phyloP scores from a whole-genome alignment of 2,797 vertebrate species.

The Sebastes nivosus region DNA sequence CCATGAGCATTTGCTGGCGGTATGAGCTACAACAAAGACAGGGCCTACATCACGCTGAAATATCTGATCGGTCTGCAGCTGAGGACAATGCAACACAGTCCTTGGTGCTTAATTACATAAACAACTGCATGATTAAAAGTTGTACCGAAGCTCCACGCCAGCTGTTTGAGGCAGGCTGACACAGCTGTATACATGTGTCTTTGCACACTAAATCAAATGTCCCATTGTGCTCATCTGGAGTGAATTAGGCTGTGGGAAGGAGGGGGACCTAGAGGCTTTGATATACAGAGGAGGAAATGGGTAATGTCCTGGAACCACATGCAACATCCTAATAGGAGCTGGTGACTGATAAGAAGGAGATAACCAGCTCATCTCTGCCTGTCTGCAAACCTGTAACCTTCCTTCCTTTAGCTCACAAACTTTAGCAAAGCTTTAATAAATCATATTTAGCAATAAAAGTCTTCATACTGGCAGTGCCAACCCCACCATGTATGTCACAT shows the following conservation, averaged over 20 bases:
- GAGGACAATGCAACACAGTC: conserved; percentile 54
- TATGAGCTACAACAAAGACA: conserved; percentile 56
- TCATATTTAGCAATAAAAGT: conserved; percentile 9
- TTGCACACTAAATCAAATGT: conserved; percentile 82
- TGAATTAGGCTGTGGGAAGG: conserved; percentile 72
- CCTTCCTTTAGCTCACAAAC: conserved; percentile 10
- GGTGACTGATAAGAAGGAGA: conserved; percentile 77
- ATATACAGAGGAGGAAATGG: conserved; percentile 83
- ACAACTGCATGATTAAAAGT: conserved; percentile 82
- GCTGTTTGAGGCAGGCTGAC: conserved; percentile 77
- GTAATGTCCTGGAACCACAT: conserved; percentile 83
- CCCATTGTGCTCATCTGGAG: conserved; percentile 84
- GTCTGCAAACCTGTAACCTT: conserved; percentile 40
- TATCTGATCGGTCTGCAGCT: conserved; percentile 58
- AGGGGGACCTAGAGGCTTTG: conserved; percentile 68
- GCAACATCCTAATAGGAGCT: conserved; percentile 79
- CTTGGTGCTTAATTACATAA: conserved; percentile 73
- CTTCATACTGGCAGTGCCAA: conserved; percentile 1
- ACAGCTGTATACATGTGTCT: conserved; percentile 83
- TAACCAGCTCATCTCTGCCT: conserved; percentile 66
- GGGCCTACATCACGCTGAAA: conserved; percentile 65
- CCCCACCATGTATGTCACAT: neutral
- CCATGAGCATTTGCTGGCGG: conserved; percentile 48
- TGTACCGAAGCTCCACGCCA: conserved; percentile 65
- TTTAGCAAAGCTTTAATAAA: neutral